These are phyloP conservation scores for Drosophila sp. DNA, from an alignment of 1,140 invertebrate species.

Conservation along the genomic window DNA sequence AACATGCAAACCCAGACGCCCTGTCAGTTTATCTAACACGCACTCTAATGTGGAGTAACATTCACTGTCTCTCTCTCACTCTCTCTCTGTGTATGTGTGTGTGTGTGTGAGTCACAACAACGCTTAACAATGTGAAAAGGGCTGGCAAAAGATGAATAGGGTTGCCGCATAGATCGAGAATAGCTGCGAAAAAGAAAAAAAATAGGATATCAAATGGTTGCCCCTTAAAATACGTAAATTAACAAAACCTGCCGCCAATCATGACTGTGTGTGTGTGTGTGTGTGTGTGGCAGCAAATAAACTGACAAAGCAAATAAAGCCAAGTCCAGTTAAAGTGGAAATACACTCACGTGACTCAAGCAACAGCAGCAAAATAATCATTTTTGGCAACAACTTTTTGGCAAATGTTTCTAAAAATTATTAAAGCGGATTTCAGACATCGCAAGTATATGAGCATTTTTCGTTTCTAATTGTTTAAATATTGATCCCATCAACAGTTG, in stretches of 20 bases:
- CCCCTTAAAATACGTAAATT: conserved; percentile 63
- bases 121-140: conserved; percentile 37
- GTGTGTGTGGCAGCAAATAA: neutral
- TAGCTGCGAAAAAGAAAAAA: conserved; percentile 25
- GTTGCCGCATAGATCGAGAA: conserved; percentile 32
- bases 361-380: neutral
- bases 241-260: conserved; percentile 79
- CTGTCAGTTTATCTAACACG: conserved; percentile 80
- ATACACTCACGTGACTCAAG: too few relatives aligned
- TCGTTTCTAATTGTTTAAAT: too few relatives aligned
- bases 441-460: neutral
- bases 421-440: neutral
- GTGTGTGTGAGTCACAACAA: neutral
- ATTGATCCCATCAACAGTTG: too few relatives aligned
- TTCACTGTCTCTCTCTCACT: neutral
- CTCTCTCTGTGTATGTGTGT: conserved; percentile 1
- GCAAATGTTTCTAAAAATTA: neutral
- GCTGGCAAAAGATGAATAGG: conserved; percentile 28
- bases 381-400: neutral
- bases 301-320: conserved; percentile 1
- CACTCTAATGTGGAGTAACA: conserved; percentile 48
- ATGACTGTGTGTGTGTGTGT: conserved; percentile 39
- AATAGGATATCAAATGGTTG: conserved; percentile 33
- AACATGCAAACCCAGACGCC: conserved; percentile 34
- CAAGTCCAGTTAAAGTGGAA: neutral